Base-by-base conservation (phyloP, 2,888 invertebrate genomes). In the Ochropacha duplaris region DNA sequence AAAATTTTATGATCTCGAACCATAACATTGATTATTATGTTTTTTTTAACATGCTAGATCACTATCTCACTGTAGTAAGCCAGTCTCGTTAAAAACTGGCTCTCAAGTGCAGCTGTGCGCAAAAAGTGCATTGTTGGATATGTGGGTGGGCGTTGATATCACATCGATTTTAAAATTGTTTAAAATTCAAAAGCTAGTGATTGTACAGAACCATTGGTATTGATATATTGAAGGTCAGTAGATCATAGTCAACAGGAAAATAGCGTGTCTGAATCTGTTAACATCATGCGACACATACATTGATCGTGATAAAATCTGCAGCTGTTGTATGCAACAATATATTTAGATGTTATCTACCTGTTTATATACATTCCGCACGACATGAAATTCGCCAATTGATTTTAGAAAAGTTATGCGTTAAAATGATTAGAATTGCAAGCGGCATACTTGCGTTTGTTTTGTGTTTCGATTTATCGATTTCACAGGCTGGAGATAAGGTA, bases 311-410 rank as follows among this genome's bases (percentile, higher is more conserved):
- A 64, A 55, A 58, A 55, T 24, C 55, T 11, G 24, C 61, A 71
- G 67, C 69, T 61, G 58, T 52, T 59, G 57, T 69, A 61, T 65
- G 50, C 54, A 26, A 74, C 72, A 71, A 68, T 65, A 59, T 16
- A n/a, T n/a, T n/a, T n/a, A 69, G 82, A 83, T 84, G 31, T 34
- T 78, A 83, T 83, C 82, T 31, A 2, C 31, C 51, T 31, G 59
- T 83, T 83, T 84, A 84, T 69, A 82, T 77, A 49, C 28, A 62
- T 57, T 44, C 22, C 16, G 22, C 51, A 49, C 28, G 34, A 61
- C 54, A 63, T 50, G 54, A 55, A 55, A 62, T 59, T 54, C 2
- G 51, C 34, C 52, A 59, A 67, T 65, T 68, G 54, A 19, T 57
- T 57, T 54, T 54, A 49, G 28, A 22, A n/a, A 44, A 14, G 36